Conservation (phyloP, 2,113 vertebrate species). For the Scartelaos histophorus region DNA sequence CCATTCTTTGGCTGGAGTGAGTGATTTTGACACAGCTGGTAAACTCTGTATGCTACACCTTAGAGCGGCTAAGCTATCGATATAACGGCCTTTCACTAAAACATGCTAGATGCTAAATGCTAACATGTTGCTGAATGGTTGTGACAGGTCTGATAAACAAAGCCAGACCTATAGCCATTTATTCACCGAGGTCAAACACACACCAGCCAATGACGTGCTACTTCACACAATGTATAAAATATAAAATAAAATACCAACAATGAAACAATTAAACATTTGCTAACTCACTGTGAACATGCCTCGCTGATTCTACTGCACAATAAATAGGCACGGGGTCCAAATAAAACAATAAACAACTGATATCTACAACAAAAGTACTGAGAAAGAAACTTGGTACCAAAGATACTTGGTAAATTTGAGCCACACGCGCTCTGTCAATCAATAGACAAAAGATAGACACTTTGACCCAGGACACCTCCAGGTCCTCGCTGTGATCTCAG, state of each 20-base stretch:
- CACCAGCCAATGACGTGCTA: conserved; percentile 72
- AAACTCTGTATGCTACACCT: conserved; percentile 61
- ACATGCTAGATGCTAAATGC: conserved; percentile 64
- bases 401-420: not conserved
- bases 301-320: too few species aligned
- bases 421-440: conserved; percentile 30
- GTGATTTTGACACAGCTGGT: conserved; percentile 60
- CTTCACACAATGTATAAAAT: conserved; percentile 66
- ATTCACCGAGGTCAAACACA: conserved; percentile 60
- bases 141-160: conserved; percentile 84
- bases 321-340: too few species aligned
- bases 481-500: conserved; percentile 42
- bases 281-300: too few species aligned
- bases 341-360: not conserved
- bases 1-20: conserved; percentile 50
- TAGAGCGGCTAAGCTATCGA: conserved; percentile 54
- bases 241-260: conserved; percentile 44
- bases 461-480: conserved; percentile 14
- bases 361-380: not conserved
- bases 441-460: conserved; percentile 12
- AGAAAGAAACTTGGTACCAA: too few species aligned
- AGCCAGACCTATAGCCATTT: conserved; percentile 71
- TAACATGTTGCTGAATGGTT: conserved; percentile 82
- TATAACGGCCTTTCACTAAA: conserved; percentile 55
- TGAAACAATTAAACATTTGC: conserved; percentile 21